Conservation (phyloP, 2,888 invertebrate species). For the Holacanthella duospinosa region DNA sequence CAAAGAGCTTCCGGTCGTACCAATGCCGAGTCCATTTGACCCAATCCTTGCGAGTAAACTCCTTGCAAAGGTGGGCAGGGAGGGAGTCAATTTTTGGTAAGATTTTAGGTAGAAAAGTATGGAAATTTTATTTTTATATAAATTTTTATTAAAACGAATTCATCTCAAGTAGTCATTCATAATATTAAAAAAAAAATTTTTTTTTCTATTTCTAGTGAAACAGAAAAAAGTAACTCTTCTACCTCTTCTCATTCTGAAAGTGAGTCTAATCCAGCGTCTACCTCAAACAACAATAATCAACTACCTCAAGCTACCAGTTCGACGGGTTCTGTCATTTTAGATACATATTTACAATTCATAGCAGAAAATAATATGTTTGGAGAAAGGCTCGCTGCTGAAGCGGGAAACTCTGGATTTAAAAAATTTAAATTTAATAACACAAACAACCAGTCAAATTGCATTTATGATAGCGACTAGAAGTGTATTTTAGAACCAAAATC, state of each 20-base stretch:
- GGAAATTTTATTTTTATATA: not conserved
- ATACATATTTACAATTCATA: slow-evolving; percentile 79
- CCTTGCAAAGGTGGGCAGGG: slow-evolving; percentile 66
- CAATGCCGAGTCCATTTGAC: slow-evolving; percentile 86
- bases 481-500: not conserved
- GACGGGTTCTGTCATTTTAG: slow-evolving; percentile 67
- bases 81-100: not conserved
- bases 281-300: not conserved
- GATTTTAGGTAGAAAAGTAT: not conserved
- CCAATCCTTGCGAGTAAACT: slow-evolving; percentile 73
- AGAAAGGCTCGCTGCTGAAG: slow-evolving; percentile 39
- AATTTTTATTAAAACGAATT: not conserved
- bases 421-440: slow-evolving; percentile 2
- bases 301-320: slow-evolving; percentile 41
- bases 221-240: not conserved
- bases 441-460: not conserved
- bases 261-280: not conserved
- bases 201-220: not conserved
- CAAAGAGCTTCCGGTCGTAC: slow-evolving; percentile 80
- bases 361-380: slow-evolving; percentile 58
- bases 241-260: not conserved
- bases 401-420: not conserved
- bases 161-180: not conserved
- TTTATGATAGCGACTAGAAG: not conserved
- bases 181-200: not conserved